phyloP scores from a whole-genome alignment of 1,140 invertebrate species.

The Belonocnema kinseyi region DNA sequence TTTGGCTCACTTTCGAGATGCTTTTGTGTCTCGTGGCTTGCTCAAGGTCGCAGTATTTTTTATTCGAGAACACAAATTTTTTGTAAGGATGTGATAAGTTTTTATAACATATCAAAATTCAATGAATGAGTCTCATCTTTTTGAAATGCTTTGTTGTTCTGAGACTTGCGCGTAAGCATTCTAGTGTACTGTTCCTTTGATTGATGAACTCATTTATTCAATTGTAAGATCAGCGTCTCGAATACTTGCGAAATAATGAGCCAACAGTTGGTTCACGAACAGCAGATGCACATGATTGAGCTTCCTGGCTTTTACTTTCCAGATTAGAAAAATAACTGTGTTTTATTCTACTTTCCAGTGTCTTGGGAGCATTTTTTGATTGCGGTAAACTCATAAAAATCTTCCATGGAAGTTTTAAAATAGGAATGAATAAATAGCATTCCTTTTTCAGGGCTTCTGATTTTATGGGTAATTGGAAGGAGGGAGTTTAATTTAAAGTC shows the following conservation, averaged over 20 bases:
- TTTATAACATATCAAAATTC: neutral
- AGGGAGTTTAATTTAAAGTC: neutral
- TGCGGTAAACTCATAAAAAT: too few relatives aligned
- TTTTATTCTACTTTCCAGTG: neutral
- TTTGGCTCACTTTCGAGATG: slow-evolving; percentile 19
- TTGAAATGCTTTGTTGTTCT: slow-evolving; percentile 23
- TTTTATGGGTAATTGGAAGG: neutral
- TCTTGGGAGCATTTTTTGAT: too few relatives aligned
- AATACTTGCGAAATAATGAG: slow-evolving; percentile 31
- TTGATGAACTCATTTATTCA: slow-evolving; percentile 32
- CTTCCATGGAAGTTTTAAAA: too few relatives aligned
- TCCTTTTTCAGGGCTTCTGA: neutral
- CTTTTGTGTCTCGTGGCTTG: slow-evolving; percentile 26
- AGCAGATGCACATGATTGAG: slow-evolving; percentile 21
- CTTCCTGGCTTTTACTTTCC: slow-evolving; percentile 1
- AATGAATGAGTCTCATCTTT: neutral
- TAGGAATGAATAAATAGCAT: neutral
- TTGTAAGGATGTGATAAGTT: neutral
- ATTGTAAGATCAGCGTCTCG: slow-evolving; percentile 29
- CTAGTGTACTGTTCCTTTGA: slow-evolving; percentile 20
- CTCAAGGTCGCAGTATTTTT: slow-evolving; percentile 27
- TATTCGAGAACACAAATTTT: neutral
- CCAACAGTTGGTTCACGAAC: neutral
- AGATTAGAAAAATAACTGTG: neutral
- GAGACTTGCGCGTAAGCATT: neutral